Conservation (phyloP, 1,140 invertebrate species). For the Chelonus insularis region DNA sequence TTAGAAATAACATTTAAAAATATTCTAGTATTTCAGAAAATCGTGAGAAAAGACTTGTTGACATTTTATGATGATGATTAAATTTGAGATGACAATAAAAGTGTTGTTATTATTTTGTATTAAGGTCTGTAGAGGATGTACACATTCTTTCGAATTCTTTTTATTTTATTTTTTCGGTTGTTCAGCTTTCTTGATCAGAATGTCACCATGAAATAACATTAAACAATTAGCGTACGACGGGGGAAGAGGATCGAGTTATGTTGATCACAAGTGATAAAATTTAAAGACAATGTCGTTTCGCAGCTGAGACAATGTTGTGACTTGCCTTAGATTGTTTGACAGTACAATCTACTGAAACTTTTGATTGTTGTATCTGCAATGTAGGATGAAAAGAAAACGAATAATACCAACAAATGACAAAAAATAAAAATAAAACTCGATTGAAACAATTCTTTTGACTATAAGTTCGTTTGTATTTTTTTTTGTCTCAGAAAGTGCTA, state of each 20-base stretch:
- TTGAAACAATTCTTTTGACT: background rate
- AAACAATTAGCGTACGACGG: too few relatives aligned
- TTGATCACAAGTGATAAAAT: background rate
- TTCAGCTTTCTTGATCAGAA: background rate
- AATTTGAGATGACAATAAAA: too few relatives aligned
- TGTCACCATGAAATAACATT: background rate
- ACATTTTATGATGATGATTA: too few relatives aligned
- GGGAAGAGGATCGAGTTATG: background rate
- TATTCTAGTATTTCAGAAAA: too few relatives aligned
- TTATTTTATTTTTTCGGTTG: too few relatives aligned
- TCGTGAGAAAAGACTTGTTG: too few relatives aligned
- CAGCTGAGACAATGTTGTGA: background rate
- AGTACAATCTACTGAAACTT: background rate
- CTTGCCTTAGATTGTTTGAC: background rate
- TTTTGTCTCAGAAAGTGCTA: slow-evolving; percentile 26
- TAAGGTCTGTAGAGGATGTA: too few relatives aligned
- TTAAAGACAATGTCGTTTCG: slow-evolving; percentile 4
- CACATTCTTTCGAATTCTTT: too few relatives aligned
- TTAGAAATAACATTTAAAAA: too few relatives aligned
- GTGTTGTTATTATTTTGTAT: too few relatives aligned
- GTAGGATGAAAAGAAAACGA: background rate
- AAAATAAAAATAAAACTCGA: background rate
- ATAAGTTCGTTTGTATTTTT: background rate
- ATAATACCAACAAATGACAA: background rate
- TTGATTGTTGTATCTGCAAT: background rate